These are phyloP conservation scores for Percopsis transmontana DNA, from an alignment of 2,113 vertebrate genomes.

Conservation along the genomic window DNA sequence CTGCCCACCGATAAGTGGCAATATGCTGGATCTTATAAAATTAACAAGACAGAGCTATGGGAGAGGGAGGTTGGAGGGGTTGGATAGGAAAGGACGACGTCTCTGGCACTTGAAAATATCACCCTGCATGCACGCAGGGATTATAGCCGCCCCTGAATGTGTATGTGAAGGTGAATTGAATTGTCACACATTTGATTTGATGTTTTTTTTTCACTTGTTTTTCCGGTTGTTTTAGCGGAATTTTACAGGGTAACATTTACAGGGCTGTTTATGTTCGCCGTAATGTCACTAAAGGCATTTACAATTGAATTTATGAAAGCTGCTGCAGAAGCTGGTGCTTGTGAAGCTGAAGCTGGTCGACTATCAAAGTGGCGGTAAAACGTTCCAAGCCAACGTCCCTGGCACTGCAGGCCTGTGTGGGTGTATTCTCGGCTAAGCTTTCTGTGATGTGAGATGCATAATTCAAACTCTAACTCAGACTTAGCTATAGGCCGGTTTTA, in stretches of 20 bases:
- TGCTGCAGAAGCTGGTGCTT: conserved; percentile 33
- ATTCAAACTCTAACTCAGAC: conserved; percentile 34
- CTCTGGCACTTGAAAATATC: conserved; percentile 62
- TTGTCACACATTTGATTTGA: conserved; percentile 40
- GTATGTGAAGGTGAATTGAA: conserved; percentile 48
- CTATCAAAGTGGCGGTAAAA: conserved; percentile 36
- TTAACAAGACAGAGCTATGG: conserved; percentile 68
- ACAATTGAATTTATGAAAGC: conserved; percentile 64
- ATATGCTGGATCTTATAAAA: conserved; percentile 76
- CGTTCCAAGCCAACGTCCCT: background rate
- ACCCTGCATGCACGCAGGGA: conserved; percentile 37
- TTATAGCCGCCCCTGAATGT: conserved; percentile 24
- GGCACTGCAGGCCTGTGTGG: conserved; percentile 17
- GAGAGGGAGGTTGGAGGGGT: conserved; percentile 34
- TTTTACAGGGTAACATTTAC: conserved; percentile 62
- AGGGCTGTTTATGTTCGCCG: conserved; percentile 61
- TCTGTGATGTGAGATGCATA: conserved; percentile 12
- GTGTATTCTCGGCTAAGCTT: conserved; percentile 14
- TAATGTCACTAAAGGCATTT: conserved; percentile 64
- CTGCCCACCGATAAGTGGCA: conserved; percentile 73
- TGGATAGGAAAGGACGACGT: conserved; percentile 34
- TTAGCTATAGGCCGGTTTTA: conserved; percentile 8
- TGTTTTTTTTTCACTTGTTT: conserved; percentile 35
- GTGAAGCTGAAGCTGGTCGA: conserved; percentile 35
- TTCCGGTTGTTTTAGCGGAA: conserved; percentile 31